phyloP scores from a whole-genome alignment of 2,888 invertebrate species.

The Sympetrum striolatum region DNA sequence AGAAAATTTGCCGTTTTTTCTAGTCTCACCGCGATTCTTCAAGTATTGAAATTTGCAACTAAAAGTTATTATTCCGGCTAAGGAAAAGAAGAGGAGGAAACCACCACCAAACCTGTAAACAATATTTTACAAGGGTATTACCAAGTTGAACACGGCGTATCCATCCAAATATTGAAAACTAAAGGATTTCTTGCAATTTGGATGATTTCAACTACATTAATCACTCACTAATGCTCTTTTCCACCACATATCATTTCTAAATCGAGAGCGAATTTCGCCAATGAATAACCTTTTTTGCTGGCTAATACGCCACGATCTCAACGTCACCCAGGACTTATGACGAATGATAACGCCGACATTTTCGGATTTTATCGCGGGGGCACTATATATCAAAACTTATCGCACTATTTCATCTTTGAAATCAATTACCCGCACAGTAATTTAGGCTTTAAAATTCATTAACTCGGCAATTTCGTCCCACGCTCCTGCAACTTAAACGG shows the following conservation, averaged over 20 bases:
- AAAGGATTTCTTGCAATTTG: not conserved
- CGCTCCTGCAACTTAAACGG: not conserved
- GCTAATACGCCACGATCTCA: not conserved
- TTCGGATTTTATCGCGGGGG: not conserved
- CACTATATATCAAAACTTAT: not conserved
- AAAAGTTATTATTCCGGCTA: no score
- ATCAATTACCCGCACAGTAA: constrained; percentile 21
- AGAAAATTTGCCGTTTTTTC: no score
- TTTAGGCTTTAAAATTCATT: constrained; percentile 21
- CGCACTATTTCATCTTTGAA: constrained; percentile 24
- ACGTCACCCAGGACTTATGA: not conserved
- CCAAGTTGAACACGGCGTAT: no score
- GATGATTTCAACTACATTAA: not conserved
- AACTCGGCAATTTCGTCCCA: not conserved
- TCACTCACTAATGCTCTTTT: not conserved
- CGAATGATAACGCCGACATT: not conserved
- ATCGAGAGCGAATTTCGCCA: not conserved
- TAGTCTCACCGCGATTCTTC: no score
- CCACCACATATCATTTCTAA: not conserved
- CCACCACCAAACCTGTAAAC: no score
- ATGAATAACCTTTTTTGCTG: not conserved
- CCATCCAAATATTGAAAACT: not conserved
- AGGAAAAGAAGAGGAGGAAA: no score
- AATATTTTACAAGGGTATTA: no score
- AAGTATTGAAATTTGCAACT: no score